Evolutionary conservation across 2,113 vertebrate species (phyloP), one percentile per base, ranked within the genome.

Genomic region (Campylomormyrus tamandua): DNA sequence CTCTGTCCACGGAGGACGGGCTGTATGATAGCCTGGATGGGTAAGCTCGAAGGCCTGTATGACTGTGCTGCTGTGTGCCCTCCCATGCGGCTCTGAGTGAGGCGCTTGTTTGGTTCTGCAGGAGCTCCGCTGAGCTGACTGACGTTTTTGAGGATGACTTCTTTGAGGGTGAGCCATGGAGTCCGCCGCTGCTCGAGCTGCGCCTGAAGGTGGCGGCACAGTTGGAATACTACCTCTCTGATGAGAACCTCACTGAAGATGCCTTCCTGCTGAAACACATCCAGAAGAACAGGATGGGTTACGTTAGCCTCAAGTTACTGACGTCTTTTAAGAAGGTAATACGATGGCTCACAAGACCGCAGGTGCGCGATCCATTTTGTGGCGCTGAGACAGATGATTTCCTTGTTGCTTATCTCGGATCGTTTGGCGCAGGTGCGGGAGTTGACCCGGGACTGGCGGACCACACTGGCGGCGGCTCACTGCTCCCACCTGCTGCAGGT

Each of bases 281-380:
- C 24, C 96, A 96, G 90, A 95, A 95, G 90, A 96, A 97, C 94
- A 96, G 95, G 90, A 92, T 96, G 95, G 96, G 96, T 3, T 97
- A 94, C 0, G 95, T 96, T 83, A 97, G 96, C 92, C 94, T 97
- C 88, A 96, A 97, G 7, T 90, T 97, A 49, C 91, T 97, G 74
- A 96, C 96, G 0, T 96, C 96, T 48, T 97, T 96, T 83, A 96
- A 96, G 93, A 96, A 96, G 95, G 96, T 96, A 50, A 19, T n/a
- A 6, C 19, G 0, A 19, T 5, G 19, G 1, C 19, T 21, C 19
- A 0, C 19, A 21, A 9, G 19, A 31, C 21, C 24, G 46, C 9
- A 7, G 46, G 17, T 49, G 21, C 50, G 8, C 35, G 35, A 39
- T 11, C 58, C 27, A 6, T 66, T 35, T 52, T 5, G 5, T 3